Conservation (phyloP, 2,797 vertebrate genomes). For the Acrocephalus scirpaceus region DNA sequence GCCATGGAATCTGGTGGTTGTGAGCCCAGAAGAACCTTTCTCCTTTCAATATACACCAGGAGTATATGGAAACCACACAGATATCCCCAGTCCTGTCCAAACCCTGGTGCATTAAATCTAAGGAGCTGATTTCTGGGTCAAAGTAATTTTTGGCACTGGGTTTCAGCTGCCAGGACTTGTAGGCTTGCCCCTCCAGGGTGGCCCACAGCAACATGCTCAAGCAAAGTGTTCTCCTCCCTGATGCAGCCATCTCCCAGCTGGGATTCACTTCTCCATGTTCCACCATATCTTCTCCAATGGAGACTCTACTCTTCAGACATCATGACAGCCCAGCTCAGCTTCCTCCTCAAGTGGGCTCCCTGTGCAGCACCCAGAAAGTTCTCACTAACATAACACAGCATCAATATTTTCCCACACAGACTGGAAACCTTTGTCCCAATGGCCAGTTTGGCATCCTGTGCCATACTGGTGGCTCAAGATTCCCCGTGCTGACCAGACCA, state of each 20-base stretch:
- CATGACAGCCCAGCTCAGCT: not conserved
- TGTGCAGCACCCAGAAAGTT: not conserved
- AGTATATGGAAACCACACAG: not conserved
- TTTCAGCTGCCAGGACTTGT: not conserved
- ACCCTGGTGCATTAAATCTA: not conserved
- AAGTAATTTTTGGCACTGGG: not conserved
- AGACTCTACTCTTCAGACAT: not conserved
- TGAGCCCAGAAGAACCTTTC: not conserved
- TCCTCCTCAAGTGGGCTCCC: not conserved
- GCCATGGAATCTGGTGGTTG: not conserved
- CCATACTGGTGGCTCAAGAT: not conserved
- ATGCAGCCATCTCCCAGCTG: not conserved
- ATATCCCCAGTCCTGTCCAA: not conserved
- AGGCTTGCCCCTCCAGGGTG: not conserved
- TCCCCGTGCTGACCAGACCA: not conserved
- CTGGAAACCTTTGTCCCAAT: not conserved
- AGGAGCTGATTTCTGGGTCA: not conserved
- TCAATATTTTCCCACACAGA: not conserved
- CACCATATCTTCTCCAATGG: not conserved
- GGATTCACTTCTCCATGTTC: not conserved
- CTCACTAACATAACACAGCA: not conserved
- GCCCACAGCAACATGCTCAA: fast-evolving
- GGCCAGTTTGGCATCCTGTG: not conserved
- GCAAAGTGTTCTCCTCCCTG: not conserved
- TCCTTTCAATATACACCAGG: not conserved